Conservation (phyloP, 2,113 vertebrate species). For the Ageneiosus marmoratus region DNA sequence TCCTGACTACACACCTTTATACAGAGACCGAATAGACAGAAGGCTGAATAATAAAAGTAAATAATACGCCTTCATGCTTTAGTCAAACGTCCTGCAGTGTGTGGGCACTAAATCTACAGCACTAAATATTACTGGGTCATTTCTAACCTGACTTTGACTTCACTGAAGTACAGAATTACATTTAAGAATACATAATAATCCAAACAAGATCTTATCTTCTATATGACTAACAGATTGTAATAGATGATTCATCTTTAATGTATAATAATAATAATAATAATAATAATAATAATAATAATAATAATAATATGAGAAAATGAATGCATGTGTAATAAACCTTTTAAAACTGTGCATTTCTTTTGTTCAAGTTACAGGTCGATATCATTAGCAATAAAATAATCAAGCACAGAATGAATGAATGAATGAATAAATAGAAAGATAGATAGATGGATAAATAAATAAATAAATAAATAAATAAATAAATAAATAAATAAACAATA, state of each 20-base stretch:
- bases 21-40: neutral
- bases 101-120: too few species aligned
- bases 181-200: neutral
- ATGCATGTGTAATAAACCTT: neutral
- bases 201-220: neutral
- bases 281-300: neutral
- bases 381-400: neutral
- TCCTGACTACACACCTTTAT: neutral
- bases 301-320: too few species aligned
- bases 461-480: neutral
- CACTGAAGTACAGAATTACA: neutral
- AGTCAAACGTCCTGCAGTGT: neutral
- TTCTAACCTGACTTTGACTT: neutral
- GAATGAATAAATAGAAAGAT: neutral
- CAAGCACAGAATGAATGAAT: neutral
- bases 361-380: neutral
- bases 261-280: neutral
- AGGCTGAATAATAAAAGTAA: neutral
- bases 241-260: neutral
- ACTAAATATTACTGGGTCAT: neutral
- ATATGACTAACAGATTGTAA: neutral
- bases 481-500: neutral
- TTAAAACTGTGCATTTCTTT: neutral
- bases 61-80: neutral
- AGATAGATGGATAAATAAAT: too few species aligned